Percentiles rank a stretch among this genome's conserved stretches.
phyloP scores from a whole-genome alignment of 2,113 vertebrate genomes.

The Corydoras maculifer region DNA sequence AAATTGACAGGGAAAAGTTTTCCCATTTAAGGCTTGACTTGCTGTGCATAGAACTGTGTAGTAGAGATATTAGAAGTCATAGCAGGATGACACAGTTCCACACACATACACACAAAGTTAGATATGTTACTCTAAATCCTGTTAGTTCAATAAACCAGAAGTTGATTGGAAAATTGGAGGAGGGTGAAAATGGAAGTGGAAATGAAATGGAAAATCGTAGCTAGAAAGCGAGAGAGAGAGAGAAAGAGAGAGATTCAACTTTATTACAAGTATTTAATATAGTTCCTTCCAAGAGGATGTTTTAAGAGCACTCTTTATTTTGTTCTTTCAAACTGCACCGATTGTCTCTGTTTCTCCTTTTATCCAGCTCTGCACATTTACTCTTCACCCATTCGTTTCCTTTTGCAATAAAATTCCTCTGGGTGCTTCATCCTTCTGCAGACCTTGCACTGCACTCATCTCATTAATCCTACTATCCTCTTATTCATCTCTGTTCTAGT shows the following conservation, averaged over 20 bases:
- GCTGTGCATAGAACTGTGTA: constrained; percentile 33
- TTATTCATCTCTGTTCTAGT: constrained; percentile 16
- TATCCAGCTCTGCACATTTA: background rate
- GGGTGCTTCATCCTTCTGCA: background rate
- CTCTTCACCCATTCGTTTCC: background rate
- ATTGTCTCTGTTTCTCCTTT: background rate
- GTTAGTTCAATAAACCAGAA: constrained; percentile 11
- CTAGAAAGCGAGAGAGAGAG: constrained; percentile 16
- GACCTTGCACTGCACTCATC: background rate
- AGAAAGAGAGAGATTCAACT: constrained; percentile 30
- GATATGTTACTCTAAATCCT: constrained; percentile 3
- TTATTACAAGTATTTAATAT: constrained; percentile 28
- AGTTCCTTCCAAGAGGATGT: constrained; percentile 16
- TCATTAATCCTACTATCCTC: constrained; percentile 25
- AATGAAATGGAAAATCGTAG: background rate
- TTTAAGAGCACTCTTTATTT: constrained; percentile 11
- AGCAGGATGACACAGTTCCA: constrained; percentile 7
- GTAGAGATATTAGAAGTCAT: constrained; percentile 22
- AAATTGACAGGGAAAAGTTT: constrained; percentile 35
- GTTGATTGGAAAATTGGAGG: constrained; percentile 22
- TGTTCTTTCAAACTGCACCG: background rate
- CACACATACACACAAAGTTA: constrained; percentile 14
- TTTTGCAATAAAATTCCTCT: background rate
- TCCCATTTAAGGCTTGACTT: constrained; percentile 34
- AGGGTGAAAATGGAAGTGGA: background rate